These are phyloP conservation scores for Charadrius vociferus DNA, from an alignment of 2,113 vertebrate genomes.

Conservation along the genomic window DNA sequence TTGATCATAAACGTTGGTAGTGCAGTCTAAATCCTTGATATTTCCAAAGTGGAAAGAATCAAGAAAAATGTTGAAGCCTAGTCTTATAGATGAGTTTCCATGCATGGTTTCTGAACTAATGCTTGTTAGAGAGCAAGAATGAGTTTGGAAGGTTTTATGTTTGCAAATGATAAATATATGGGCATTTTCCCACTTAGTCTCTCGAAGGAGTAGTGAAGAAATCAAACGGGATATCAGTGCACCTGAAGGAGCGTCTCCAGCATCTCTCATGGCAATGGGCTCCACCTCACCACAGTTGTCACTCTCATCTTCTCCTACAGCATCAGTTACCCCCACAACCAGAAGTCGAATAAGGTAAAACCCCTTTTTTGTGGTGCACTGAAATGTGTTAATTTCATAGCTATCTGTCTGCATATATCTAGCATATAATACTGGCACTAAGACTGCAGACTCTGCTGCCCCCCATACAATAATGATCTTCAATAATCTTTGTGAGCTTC, in stretches of 20 bases:
- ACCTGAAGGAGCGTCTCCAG: slow-evolving; percentile 82
- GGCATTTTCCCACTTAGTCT: slow-evolving; percentile 70
- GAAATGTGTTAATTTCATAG: neutral
- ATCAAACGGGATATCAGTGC: slow-evolving; percentile 88
- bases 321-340: slow-evolving; percentile 91
- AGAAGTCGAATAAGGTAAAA: slow-evolving; percentile 90
- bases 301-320: slow-evolving; percentile 85
- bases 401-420: neutral
- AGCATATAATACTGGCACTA: rapidly evolving
- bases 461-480: neutral
- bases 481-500: neutral
- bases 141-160: neutral
- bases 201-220: slow-evolving; percentile 92
- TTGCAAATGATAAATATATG: neutral
- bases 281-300: slow-evolving; percentile 88
- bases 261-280: slow-evolving; percentile 88
- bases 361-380: neutral
- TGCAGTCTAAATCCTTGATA: neutral
- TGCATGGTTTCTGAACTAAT: neutral
- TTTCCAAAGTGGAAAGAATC: neutral
- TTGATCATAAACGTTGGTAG: neutral
- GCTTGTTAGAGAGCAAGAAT: neutral
- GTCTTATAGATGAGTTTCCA: neutral
- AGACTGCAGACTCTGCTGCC: neutral
- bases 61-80: neutral